phyloP scores from a whole-genome alignment of 2,797 vertebrate genomes.

The Chelon labrosus region DNA sequence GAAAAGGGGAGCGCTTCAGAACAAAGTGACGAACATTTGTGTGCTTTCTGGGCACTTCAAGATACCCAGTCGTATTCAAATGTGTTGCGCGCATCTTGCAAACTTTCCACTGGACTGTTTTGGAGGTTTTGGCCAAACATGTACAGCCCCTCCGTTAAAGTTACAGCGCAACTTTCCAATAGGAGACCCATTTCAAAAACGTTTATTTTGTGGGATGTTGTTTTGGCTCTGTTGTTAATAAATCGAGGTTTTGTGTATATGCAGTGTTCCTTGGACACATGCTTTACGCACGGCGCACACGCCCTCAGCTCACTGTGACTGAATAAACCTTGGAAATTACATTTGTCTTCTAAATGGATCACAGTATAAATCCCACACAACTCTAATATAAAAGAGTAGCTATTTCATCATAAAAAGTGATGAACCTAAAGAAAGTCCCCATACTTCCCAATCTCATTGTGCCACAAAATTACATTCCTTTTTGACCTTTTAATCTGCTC shows the following conservation, averaged over 20 bases:
- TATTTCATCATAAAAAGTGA: neutral
- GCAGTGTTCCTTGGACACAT: constrained; percentile 8
- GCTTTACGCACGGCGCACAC: constrained; percentile 61
- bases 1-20: neutral
- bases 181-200: neutral
- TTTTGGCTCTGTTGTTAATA: constrained; percentile 28
- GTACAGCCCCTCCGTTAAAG: constrained; percentile 25
- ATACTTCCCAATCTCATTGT: constrained; percentile 43
- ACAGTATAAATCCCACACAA: neutral
- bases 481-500: constrained; percentile 60
- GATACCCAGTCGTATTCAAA: constrained; percentile 2
- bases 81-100: constrained; percentile 30
- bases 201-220: constrained; percentile 10
- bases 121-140: constrained; percentile 21
- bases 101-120: constrained; percentile 46
- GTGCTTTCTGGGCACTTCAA: constrained; percentile 5
- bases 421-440: neutral
- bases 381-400: constrained; percentile 13
- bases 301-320: constrained; percentile 21
- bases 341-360: constrained; percentile 11
- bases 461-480: constrained; percentile 39
- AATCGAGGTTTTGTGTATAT: constrained; percentile 20
- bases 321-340: constrained; percentile 22
- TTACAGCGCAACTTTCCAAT: constrained; percentile 17
- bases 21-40: constrained; percentile 5